Base-by-base conservation (phyloP, 2,888 invertebrate genomes). In the Crepidodera aurea region DNA sequence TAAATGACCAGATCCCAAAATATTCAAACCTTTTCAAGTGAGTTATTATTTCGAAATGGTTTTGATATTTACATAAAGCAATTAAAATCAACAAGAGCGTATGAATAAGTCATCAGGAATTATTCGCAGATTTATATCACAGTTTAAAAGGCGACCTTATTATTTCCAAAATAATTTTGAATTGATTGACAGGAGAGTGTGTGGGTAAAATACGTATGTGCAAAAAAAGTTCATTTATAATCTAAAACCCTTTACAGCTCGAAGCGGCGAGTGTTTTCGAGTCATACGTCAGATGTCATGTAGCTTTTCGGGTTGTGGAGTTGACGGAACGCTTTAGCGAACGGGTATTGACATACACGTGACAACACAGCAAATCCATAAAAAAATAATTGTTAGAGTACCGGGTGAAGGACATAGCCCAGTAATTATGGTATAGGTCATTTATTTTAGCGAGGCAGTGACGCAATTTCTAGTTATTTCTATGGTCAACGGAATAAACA, bases 201-300 rank as follows among this genome's bases (percentile, higher is more conserved):
- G 42, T 18, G 6, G 16, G 37, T 51, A 34, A 19, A 51, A 32
- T 32, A n/a, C n/a, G 27, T 13, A 51, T 53, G 25, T 7, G 8
- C 13, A 50, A 50, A 42, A 46, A 51, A 53, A 37, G 37, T 37
- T 13, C 15, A 34, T 53, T 53, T 39, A 37, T 53, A 34, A 34
- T 39, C 4, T 18, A 22, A 53, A 19, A 39, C 4, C 53, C 39
- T n/a, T 37, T 53, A 53, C 39, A 22, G 12, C 12, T 19, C 34
- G 22, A 18, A 39, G 34, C 37, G 39, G 39, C 32, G 32, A 32
- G 53, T 34, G 15, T 39, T 53, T 53, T 53, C 53, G 13, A 39
- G 53, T 53, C 53, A 53, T 13, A 22, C 39, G 53, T 37, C 53
- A 53, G 1, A 12, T 19, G 44, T 44, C 44, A 25, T 22, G 44